These are phyloP conservation scores for Epinotia demarniana DNA, from an alignment of 2,888 invertebrate species.

Conservation along the genomic window DNA sequence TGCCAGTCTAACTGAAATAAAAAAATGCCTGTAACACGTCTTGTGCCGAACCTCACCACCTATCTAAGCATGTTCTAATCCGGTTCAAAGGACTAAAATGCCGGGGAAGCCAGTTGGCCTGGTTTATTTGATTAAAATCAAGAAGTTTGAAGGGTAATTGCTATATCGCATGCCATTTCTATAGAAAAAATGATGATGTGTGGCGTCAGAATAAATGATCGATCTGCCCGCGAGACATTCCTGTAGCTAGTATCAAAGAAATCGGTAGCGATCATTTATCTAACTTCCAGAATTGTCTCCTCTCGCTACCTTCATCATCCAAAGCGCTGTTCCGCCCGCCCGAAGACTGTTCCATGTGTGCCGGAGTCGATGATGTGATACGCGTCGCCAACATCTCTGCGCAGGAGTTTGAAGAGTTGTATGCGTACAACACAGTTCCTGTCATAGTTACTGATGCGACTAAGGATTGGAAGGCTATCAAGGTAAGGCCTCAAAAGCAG, in stretches of 20 bases:
- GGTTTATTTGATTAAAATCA: too few species aligned
- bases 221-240: too few species aligned
- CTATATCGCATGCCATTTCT: too few species aligned
- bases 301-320: slow-evolving; percentile 65
- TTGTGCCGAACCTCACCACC: too few species aligned
- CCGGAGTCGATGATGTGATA: slow-evolving; percentile 85
- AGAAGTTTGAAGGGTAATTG: too few species aligned
- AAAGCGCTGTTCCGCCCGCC: slow-evolving; percentile 88
- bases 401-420: slow-evolving; percentile 88
- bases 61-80: background rate
- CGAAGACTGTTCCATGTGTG: slow-evolving; percentile 92
- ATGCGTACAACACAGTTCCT: slow-evolving; percentile 91
- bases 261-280: background rate
- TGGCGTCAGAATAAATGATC: too few species aligned
- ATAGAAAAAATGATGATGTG: too few species aligned
- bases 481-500: slow-evolving; percentile 60
- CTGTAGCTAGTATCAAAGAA: too few species aligned
- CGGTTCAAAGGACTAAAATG: background rate
- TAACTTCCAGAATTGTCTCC: slow-evolving; percentile 62
- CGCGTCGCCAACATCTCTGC: slow-evolving; percentile 88
- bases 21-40: too few species aligned
- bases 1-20: too few species aligned
- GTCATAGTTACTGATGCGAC: slow-evolving; percentile 94
- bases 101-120: background rate
- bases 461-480: slow-evolving; percentile 90